phyloP scores from a whole-genome alignment of 2,113 vertebrate species.

The Rhinopomastus cyanomelas region DNA sequence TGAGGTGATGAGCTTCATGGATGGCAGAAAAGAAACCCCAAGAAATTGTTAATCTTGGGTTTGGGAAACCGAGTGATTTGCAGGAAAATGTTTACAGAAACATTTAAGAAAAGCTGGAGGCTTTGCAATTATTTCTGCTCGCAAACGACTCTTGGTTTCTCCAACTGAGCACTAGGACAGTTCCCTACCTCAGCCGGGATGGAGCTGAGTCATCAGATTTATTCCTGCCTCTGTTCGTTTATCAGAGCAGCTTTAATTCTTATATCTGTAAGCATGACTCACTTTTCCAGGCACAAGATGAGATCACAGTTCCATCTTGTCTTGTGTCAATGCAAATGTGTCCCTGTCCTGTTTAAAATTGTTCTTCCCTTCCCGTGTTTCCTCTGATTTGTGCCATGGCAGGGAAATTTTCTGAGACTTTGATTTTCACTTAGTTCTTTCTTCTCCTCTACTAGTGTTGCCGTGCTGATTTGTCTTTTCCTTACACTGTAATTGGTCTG shows the following conservation, averaged over 20 bases:
- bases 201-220: not conserved
- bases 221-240: not conserved
- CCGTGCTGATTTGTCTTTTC: not conserved
- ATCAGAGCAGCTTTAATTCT: not conserved
- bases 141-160: not conserved
- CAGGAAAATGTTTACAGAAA: not conserved
- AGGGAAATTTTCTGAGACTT: not conserved
- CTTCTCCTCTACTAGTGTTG: not conserved
- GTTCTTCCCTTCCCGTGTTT: not conserved
- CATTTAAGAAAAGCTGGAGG: not conserved
- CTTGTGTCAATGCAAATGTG: not conserved
- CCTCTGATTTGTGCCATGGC: not conserved
- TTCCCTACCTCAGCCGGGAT: not conserved
- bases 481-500: slow-evolving; percentile 29
- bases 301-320: not conserved
- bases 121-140: not conserved
- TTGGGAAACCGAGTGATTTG: not conserved
- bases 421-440: not conserved
- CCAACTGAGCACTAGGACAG: not conserved
- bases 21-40: not conserved
- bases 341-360: not conserved
- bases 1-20: not conserved
- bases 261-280: not conserved
- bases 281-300: not conserved
- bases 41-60: not conserved